phyloP scores from a whole-genome alignment of 2,797 vertebrate genomes.

The Eidolon dupreanum region DNA sequence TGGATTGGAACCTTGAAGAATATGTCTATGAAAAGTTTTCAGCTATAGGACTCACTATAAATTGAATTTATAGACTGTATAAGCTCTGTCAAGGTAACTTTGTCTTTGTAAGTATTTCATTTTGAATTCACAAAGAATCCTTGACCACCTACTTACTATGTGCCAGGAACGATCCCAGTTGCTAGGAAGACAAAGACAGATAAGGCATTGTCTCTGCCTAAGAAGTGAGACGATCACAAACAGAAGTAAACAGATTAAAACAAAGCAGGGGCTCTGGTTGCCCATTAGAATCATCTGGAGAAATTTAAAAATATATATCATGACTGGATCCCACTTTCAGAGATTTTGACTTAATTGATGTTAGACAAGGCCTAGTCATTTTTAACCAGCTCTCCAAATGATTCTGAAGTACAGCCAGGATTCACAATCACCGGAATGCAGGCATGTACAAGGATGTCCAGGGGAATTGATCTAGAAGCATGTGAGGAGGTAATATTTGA shows the following conservation, averaged over 20 bases:
- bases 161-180: not conserved
- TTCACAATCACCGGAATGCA: not conserved
- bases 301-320: not conserved
- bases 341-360: slow-evolving; percentile 31
- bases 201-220: not conserved
- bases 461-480: not conserved
- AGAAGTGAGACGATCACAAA: not conserved
- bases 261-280: not conserved
- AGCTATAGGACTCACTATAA: not conserved
- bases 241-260: not conserved
- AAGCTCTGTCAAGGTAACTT: not conserved
- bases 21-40: slow-evolving; percentile 37
- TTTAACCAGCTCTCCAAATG: slow-evolving; percentile 18
- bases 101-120: slow-evolving; percentile 12
- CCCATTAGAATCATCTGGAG: not conserved
- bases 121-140: slow-evolving; percentile 48
- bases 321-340: not conserved
- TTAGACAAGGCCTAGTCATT: not conserved
- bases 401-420: not conserved
- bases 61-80: slow-evolving; percentile 22
- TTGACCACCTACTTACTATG: not conserved
- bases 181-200: not conserved
- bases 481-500: not conserved
- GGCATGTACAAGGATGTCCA: not conserved
- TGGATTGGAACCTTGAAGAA: slow-evolving; percentile 22